Base-by-base conservation (phyloP, 2,113 vertebrate genomes). In the Bombycilla garrulus region DNA sequence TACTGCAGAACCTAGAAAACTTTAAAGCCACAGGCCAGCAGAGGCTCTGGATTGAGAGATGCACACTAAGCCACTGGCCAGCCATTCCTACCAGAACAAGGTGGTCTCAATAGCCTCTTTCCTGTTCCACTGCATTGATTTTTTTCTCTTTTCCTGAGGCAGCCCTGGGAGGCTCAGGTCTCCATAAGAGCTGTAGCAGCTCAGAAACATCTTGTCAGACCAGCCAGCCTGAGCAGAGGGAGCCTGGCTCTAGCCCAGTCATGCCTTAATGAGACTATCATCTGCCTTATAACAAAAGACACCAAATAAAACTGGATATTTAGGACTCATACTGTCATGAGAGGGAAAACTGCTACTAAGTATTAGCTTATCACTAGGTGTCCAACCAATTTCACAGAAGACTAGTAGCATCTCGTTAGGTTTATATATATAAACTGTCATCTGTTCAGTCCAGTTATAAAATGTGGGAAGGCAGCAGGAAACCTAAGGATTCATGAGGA, bases 391-490 rank as follows among this genome's bases (percentile, higher is more conserved):
- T 81, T 92, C 89, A 91, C 60, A 90, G 90, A 86, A 89, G 54
- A 69, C 61, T 54, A 47, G 60, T 33, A 94, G 82, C 81, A 92
- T 87, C 64, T 70, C 2, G 0, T 58, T 81, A 74, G 31, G 81
- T 94, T 92, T 77, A 54, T 65, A 79, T 90, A 90, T 72, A 88
- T 12, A 81, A 95, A 81, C 50, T 57, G 28, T 47, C 45, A 58
- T 94, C 89, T 91, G 42, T 86, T 93, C 40, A 28, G 14, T 42
- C 80, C 81, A 83, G 57, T 93, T 54, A 95, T 61, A 72, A 90
- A 81, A 69, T 72, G 90, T 94, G 95, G 90, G 93, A 96, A 97
- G 93, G 92, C 93, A 96, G 47, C 97, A 78, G 93, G 96, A 61
- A 93, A 84, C 81, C 90, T 88, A 48, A 95, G 78, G 57, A 95